Base-by-base conservation (phyloP, 2,113 vertebrate species). In the Butastur rufipennis region DNA sequence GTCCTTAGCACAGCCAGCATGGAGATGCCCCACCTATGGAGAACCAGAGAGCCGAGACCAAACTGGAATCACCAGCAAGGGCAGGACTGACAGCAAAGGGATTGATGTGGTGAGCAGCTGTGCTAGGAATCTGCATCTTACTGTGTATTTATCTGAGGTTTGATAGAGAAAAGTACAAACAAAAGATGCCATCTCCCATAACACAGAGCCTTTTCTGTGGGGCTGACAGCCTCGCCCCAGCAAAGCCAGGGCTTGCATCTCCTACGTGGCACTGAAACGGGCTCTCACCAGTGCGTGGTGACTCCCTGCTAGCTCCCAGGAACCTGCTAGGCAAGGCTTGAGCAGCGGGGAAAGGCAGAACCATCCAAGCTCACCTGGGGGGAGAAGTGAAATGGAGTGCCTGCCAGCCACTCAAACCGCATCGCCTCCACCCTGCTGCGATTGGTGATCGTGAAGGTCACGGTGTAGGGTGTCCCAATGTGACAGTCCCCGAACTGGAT, bases 21-120 rank as follows among this genome's bases (percentile, higher is more conserved):
- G 99, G 70, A 99, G 98, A 77, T 99, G 99, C 61, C 99, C 99
- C 11, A 98, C 91, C 99, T 99, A 88, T 17, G n/a, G 63, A 96
- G 80, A 93, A 87, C 23, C 47, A 26, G 17, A 73, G 32, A 52
- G 31, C 23, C 50, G 43, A 47, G 38, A 78, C 13, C n/a, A 63
- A 65, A 50, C 31, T 48, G 47, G 59, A 63, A 61, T 56, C 31
- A 29, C 13, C 23, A 16, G 22, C 50, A 52, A 70, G 34, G 27
- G 65, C 26, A 42, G 55, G 34, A 47, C 1, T 38, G 42, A 48
- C 23, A 81, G 58, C 16, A n/a, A 32, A 88, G 17, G 31, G 25
- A 56, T 0, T 7, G 14, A 50, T 11, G 50, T 1, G 22, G 26
- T 15, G 21, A 83, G n/a, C 29, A 67, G 38, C 31, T n/a, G 27